Base-by-base conservation (phyloP, 2,797 vertebrate genomes). In the Eidolon dupreanum region DNA sequence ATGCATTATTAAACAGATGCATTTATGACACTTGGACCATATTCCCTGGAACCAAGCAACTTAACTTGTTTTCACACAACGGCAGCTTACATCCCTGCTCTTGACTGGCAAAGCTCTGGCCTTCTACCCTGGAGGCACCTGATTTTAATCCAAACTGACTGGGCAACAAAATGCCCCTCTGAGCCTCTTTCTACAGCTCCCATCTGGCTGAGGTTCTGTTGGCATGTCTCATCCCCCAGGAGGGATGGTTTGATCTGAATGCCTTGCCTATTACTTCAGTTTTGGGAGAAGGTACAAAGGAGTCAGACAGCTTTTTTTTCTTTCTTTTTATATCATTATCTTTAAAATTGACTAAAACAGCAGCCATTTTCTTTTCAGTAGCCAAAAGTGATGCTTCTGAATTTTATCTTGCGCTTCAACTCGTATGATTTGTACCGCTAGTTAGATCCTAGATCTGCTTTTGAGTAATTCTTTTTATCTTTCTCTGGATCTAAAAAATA, bases 1-100 rank as follows among this genome's bases (percentile, higher is more conserved):
- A 95, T 17, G 96, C 86, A 79, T 97, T 97, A 98, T 96, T 97
- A 97, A 97, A 96, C 97, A 97, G 97, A 97, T 93, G 97, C 93
- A 94, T 91, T 85, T 24, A 66, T 31, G 75, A 93, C 70, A 24
- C 74, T 87, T 93, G 71, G 82, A 94, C 70, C 92, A 13, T 53
- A 93, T 97, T 83, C 36, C 84, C 93, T 81, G 73, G 61, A 90
- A 88, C 73, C 36, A 77, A 88, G 65, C 73, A 43, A 12, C n/a
- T 66, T 96, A 94, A 94, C 93, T 91, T 65, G 74, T 93, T 70
- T 98, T 90, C 88, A 93, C 91, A 97, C 93, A 97, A 92, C 6
- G 90, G 46, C 93, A 15, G 83, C 87, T 96, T 88, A 88, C 91
- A 86, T 57, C 84, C 36, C 59, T 90, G n/a, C 88, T 97, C 93